phyloP scores from a whole-genome alignment of 2,888 invertebrate genomes.

The Rhyacophila evoluta region DNA sequence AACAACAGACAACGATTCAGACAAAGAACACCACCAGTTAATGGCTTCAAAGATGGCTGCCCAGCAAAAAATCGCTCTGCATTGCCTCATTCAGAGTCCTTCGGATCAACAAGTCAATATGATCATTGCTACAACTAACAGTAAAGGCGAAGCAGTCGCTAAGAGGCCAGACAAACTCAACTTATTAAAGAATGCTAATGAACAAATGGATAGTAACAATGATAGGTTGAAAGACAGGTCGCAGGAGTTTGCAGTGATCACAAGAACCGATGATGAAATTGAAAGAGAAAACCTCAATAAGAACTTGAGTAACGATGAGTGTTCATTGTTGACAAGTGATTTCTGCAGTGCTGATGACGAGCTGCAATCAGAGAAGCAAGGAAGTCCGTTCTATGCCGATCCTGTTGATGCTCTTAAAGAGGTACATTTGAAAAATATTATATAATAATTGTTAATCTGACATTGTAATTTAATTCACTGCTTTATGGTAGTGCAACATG shows the following conservation, averaged over 20 bases:
- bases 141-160: conserved; percentile 66
- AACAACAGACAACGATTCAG: conserved; percentile 58
- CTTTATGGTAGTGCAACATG: too few relatives aligned
- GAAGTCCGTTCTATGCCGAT: conserved; percentile 90
- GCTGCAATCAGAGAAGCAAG: conserved; percentile 74
- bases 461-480: too few relatives aligned
- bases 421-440: conserved; percentile 59
- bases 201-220: conserved; percentile 61
- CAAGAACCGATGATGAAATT: conserved; percentile 63
- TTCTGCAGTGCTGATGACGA: conserved; percentile 58
- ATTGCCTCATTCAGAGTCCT: conserved; percentile 55
- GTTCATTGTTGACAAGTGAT: conserved; percentile 50
- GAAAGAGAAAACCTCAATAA: conserved; percentile 68
- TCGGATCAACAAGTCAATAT: conserved; percentile 54
- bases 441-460: too few relatives aligned
- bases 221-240: conserved; percentile 47
- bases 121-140: conserved; percentile 67
- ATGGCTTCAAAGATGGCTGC: conserved; percentile 59
- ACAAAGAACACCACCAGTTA: conserved; percentile 60
- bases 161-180: conserved; percentile 69
- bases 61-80: conserved; percentile 58
- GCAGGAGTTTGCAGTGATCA: conserved; percentile 34
- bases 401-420: conserved; percentile 86
- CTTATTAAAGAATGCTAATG: conserved; percentile 67
- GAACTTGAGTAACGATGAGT: conserved; percentile 58